Percentiles rank a stretch among this genome's conserved stretches.
These are phyloP conservation scores for Polymixis flavicincta DNA, from an alignment of 2,888 invertebrate species.

Conservation along the genomic window DNA sequence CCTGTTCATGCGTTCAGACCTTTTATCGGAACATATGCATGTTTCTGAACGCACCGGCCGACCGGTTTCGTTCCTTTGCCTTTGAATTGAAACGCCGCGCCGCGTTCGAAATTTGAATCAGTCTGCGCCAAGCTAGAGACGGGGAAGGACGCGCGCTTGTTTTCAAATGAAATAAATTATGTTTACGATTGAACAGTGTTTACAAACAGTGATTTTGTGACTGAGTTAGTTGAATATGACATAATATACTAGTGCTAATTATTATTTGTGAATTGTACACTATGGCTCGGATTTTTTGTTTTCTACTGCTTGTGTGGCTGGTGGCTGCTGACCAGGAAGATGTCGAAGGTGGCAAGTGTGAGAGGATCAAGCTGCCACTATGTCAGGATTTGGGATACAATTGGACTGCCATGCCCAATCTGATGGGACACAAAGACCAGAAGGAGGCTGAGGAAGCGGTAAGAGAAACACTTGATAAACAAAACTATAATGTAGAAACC, in stretches of 20 bases:
- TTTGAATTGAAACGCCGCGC: constrained; percentile 84
- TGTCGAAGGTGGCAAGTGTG: constrained; percentile 92
- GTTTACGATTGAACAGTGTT: constrained; percentile 83
- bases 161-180: constrained; percentile 67
- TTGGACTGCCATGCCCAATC: constrained; percentile 96
- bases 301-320: constrained; percentile 80
- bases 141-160: constrained; percentile 71
- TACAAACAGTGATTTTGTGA: constrained; percentile 80
- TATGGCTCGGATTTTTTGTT: constrained; percentile 86
- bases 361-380: constrained; percentile 94
- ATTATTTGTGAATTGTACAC: constrained; percentile 73
- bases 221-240: constrained; percentile 80
- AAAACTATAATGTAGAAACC: neutral
- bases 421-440: constrained; percentile 95
- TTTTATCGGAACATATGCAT: constrained; percentile 89
- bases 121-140: constrained; percentile 77
- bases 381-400: constrained; percentile 96
- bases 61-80: constrained; percentile 87
- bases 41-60: constrained; percentile 84
- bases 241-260: constrained; percentile 73
- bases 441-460: constrained; percentile 95
- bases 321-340: constrained; percentile 86
- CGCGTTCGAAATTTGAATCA: constrained; percentile 81
- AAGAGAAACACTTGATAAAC: constrained; percentile 72
- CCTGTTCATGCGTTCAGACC: constrained; percentile 88